Evolutionary conservation across 1,140 invertebrate species (phyloP).

Genomic region (Dinothrombium tinctorium): DNA sequence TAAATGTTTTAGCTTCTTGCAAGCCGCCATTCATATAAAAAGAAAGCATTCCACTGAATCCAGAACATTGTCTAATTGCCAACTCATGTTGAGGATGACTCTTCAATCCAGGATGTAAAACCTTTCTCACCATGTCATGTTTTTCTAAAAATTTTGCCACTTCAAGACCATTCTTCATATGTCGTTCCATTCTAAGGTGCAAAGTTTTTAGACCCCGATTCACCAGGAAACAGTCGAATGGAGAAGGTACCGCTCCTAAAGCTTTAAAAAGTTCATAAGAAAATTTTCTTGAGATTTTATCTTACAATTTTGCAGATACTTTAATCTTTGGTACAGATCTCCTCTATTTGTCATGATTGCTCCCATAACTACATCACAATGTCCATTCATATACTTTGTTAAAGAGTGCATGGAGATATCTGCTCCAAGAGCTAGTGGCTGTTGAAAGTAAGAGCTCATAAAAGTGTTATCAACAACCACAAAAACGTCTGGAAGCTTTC

Average conservation of each 20-base stretch:
- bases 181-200: constrained; percentile 57
- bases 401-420: constrained; percentile 79
- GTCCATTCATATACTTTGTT: constrained; percentile 97
- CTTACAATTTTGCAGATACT: constrained; percentile 1
- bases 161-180: constrained; percentile 46
- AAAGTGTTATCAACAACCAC: constrained; percentile 94
- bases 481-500: constrained; percentile 32
- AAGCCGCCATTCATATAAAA: constrained; percentile 62
- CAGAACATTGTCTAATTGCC: constrained; percentile 52
- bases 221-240: constrained; percentile 84
- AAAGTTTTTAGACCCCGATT: constrained; percentile 80
- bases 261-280: constrained; percentile 22
- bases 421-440: constrained; percentile 66
- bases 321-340: background rate
- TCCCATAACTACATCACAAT: constrained; percentile 94
- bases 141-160: constrained; percentile 54
- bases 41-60: constrained; percentile 75
- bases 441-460: constrained; percentile 77
- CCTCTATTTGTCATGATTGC: constrained; percentile 25
- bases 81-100: constrained; percentile 76
- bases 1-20: constrained; percentile 46
- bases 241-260: constrained; percentile 73
- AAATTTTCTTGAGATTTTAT: too few species aligned
- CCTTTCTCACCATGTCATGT: constrained; percentile 49
- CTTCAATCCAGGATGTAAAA: constrained; percentile 65